Conservation (phyloP, 2,888 invertebrate species). For the Chrysomela aeneicollis region DNA sequence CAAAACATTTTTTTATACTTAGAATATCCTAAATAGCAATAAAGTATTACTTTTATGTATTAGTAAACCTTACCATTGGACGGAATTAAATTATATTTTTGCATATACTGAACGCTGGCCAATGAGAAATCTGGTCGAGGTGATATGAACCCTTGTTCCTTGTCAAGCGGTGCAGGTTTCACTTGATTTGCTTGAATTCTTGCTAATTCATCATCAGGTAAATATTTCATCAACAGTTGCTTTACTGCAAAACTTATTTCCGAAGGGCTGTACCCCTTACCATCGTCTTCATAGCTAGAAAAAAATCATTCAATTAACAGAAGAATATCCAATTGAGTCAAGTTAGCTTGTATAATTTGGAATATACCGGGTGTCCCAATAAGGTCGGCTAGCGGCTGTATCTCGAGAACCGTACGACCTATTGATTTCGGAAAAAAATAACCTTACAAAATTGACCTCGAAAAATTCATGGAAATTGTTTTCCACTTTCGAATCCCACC, state of each 20-base stretch:
- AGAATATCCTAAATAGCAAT: no score
- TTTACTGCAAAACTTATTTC: conserved; percentile 67
- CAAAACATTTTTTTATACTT: no score
- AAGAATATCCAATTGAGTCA: conserved; percentile 10
- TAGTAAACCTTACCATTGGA: conserved; percentile 34
- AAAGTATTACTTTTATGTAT: no score
- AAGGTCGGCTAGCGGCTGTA: no score
- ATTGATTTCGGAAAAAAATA: no score
- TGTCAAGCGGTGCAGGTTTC: conserved; percentile 22
- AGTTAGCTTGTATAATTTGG: no score
- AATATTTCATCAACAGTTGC: conserved; percentile 66
- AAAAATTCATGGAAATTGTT: no score
- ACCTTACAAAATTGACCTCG: no score
- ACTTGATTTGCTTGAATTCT: conserved; percentile 45
- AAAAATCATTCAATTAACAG: background rate
- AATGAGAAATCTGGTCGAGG: conserved; percentile 70
- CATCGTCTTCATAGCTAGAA: conserved; percentile 32
- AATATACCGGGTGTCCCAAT: no score
- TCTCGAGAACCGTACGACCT: no score
- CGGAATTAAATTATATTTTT: conserved; percentile 67
- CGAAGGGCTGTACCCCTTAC: conserved; percentile 47
- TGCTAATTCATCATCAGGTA: conserved; percentile 63
- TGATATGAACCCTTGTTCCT: conserved; percentile 42
- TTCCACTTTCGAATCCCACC: no score
- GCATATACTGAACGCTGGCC: conserved; percentile 76